Evolutionary conservation across 2,888 invertebrate genomes (phyloP).

Genomic region (Catonia carolina): DNA sequence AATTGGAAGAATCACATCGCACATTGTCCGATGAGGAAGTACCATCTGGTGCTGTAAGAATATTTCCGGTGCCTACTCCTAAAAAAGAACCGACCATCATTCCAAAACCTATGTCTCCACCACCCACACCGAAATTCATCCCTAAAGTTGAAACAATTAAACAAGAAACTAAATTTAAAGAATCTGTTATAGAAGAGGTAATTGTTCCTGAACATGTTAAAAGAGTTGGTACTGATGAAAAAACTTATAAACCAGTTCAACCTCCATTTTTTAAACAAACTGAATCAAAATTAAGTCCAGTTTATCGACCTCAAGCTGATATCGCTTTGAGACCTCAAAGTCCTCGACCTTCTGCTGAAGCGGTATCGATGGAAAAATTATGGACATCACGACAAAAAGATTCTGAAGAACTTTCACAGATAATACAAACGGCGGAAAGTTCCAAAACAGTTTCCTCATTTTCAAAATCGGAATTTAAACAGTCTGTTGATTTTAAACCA

Average conservation of each 20-base stretch:
- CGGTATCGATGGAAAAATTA: conserved; percentile 59
- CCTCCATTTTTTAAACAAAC: not conserved
- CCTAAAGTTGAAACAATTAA: conserved; percentile 29
- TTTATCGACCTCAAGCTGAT: conserved; percentile 41
- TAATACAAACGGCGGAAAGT: not conserved
- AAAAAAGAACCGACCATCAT: conserved; percentile 12
- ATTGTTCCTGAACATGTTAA: conserved; percentile 20
- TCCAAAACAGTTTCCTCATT: conserved; percentile 10
- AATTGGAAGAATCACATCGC: conserved; percentile 53
- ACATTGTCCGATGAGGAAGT: conserved; percentile 47
- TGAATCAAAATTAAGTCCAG: conserved; percentile 34
- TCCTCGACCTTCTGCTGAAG: conserved; percentile 57
- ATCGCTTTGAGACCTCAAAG: conserved; percentile 43
- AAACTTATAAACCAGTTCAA: conserved; percentile 4
- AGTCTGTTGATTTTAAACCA: not conserved
- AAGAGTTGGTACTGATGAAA: conserved; percentile 3
- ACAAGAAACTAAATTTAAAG: conserved; percentile 15
- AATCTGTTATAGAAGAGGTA: conserved; percentile 27
- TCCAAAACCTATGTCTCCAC: conserved; percentile 6
- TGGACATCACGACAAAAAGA: conserved; percentile 46
- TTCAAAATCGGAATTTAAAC: conserved; percentile 3
- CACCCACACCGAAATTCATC: conserved; percentile 20
- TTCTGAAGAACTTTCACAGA: conserved; percentile 4
- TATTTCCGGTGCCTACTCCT: conserved; percentile 40
- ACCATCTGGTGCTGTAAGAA: conserved; percentile 52